These are phyloP conservation scores for Tachina lurida DNA, from an alignment of 2,888 invertebrate genomes.

Conservation along the genomic window DNA sequence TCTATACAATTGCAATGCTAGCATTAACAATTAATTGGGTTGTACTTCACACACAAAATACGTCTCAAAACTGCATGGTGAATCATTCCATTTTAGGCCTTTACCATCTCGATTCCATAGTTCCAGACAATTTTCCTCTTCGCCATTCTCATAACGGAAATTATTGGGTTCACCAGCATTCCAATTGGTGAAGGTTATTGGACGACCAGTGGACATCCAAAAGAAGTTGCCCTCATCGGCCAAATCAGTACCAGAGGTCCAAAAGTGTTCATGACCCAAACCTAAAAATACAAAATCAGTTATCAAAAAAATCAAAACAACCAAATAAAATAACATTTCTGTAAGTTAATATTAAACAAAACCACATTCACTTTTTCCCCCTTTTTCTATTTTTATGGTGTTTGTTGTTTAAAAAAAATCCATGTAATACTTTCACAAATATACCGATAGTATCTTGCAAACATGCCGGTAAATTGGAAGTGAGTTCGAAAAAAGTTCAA, in stretches of 20 bases:
- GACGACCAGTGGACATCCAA: slow-evolving; percentile 96
- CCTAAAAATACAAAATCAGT: slow-evolving; percentile 83
- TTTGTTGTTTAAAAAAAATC: slow-evolving; percentile 5
- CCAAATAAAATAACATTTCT: slow-evolving; percentile 28
- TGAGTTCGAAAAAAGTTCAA: neutral
- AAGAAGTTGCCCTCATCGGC: slow-evolving; percentile 96
- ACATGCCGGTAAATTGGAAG: slow-evolving; percentile 3
- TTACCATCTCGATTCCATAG: slow-evolving; percentile 95
- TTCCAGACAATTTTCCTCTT: slow-evolving; percentile 95
- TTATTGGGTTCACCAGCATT: slow-evolving; percentile 97
- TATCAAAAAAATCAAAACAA: neutral
- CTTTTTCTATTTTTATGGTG: slow-evolving; percentile 9
- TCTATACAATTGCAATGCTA: slow-evolving; percentile 39
- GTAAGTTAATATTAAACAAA: slow-evolving; percentile 51
- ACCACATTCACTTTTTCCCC: slow-evolving; percentile 48
- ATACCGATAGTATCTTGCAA: neutral
- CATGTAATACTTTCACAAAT: slow-evolving; percentile 42
- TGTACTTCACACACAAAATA: slow-evolving; percentile 95
- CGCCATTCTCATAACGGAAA: slow-evolving; percentile 94
- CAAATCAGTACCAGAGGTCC: slow-evolving; percentile 95
- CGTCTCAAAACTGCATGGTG: slow-evolving; percentile 96
- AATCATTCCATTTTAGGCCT: slow-evolving; percentile 96
- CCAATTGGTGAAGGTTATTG: slow-evolving; percentile 95
- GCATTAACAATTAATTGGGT: slow-evolving; percentile 75
- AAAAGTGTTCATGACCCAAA: slow-evolving; percentile 94